Evolutionary conservation across 30 jellyfish, hydroid and myxozoan species (phyloP).

Genomic region (Aurelia sp.): DNA sequence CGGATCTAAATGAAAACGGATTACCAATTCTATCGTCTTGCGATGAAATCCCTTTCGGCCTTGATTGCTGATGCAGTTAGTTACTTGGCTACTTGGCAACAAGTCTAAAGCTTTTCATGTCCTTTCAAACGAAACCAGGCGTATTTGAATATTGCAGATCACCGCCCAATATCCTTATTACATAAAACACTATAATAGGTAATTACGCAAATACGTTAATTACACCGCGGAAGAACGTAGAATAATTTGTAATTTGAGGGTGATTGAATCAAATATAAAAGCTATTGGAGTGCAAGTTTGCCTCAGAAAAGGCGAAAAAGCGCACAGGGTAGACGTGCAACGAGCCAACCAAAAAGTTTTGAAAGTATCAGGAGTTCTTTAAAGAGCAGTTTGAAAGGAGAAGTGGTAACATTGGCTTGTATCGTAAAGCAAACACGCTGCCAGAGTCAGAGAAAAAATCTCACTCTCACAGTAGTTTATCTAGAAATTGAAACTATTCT

Average conservation of each 20-base stretch:
- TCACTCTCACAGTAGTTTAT: background rate
- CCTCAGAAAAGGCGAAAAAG: background rate
- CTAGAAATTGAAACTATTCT: too few species aligned
- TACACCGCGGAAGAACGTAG: constrained; percentile 6
- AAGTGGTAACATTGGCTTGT: background rate
- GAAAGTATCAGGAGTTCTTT: background rate
- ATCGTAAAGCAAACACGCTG: background rate
- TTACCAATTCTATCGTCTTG: too few species aligned
- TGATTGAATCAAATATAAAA: constrained; percentile 3
- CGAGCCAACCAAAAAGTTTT: background rate
- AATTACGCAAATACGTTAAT: constrained; percentile 51
- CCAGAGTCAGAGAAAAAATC: background rate
- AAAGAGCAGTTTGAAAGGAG: background rate
- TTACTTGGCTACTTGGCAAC: too few species aligned
- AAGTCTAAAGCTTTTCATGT: too few species aligned
- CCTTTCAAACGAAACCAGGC: too few species aligned
- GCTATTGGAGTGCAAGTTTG: background rate
- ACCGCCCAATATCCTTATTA: constrained; percentile 27
- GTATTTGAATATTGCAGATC: constrained; percentile 18
- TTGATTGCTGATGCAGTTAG: too few species aligned
- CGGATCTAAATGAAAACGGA: too few species aligned
- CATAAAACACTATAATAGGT: constrained; percentile 19
- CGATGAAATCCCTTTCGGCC: too few species aligned
- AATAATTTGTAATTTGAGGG: background rate
- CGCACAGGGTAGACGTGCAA: background rate